Base-by-base conservation (phyloP, 2,113 vertebrate species). In the Irena cyanogastra region DNA sequence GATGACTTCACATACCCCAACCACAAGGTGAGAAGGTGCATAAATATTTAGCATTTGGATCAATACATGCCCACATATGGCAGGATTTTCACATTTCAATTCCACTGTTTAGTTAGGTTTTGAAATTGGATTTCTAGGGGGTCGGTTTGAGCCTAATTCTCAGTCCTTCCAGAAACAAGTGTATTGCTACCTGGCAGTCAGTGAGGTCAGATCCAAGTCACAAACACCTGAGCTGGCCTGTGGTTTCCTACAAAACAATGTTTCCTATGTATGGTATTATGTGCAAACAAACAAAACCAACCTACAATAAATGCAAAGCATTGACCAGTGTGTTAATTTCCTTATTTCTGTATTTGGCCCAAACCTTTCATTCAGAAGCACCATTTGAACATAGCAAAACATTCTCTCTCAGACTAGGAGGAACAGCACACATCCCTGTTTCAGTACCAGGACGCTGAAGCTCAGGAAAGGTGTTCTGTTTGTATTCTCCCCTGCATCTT, bases 401-500 rank as follows among this genome's bases (percentile, higher is more conserved):
- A 10, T 6, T 35, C 27, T 45, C 64, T 57, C 60, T 89, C 57
- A 81, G 89, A 75, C 10, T 10, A 72, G 24, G 20, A 52, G 4
- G 28, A 42, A 35, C 30, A 52, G 24, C 45, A 24, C 7, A 39
- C 9, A 44, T 14, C 27, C 6, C 1, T 6, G 6, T 30, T 81
- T 41, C 47, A 45, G 33, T 15, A 33, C 4, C 39, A 47, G 39
- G n/a, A 21, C 5, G 22, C 11, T 14, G 28, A 42, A 64, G n/a
- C 24, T 12, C 21, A 54, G 30, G 6, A 28, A 41, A 54, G 30
- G 23, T 9, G 42, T 24, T 81, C 33, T 1, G 0, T 11, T 54
- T 4, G 0, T 13, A 16, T 24, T 49, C 22, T 28, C 26, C 50
- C 11, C 39, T 18, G 3, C 1, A 3, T 20, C 33, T 41, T 28